Conservation (phyloP, 2,888 invertebrate species). For the Noctua janthina region DNA sequence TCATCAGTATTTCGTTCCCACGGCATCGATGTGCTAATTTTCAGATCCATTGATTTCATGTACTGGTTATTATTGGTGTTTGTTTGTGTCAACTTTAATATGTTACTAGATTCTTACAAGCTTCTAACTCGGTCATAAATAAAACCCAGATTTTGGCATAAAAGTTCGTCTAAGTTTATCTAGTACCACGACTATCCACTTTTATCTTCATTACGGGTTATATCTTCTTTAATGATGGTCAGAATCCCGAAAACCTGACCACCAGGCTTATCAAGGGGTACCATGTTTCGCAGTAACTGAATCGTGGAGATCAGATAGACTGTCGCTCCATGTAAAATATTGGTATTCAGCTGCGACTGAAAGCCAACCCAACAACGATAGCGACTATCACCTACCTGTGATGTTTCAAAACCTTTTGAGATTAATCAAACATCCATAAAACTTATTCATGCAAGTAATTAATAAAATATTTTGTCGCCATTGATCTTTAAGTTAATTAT, state of each 20-base stretch:
- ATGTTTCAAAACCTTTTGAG: not conserved
- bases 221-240: not conserved
- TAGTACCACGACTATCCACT: not conserved
- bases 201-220: not conserved
- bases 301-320: not conserved
- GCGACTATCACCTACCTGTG: not conserved
- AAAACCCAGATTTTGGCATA: not conserved
- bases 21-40: not conserved
- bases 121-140: not conserved
- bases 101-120: not conserved
- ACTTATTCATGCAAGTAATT: slow-evolving; percentile 15
- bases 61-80: not conserved
- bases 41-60: slow-evolving; percentile 6
- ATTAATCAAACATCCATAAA: not conserved
- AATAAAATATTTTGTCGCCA: slow-evolving; percentile 34
- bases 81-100: not conserved
- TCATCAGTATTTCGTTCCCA: not conserved
- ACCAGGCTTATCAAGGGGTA: not conserved
- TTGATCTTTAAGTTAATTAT: slow-evolving; percentile 35
- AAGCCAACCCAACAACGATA: no score
- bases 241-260: not conserved
- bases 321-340: not conserved
- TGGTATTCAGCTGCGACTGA: not conserved
- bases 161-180: not conserved
- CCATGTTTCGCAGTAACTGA: no score